phyloP scores from a whole-genome alignment of 2,797 vertebrate genomes.

The Paguma larvata region DNA sequence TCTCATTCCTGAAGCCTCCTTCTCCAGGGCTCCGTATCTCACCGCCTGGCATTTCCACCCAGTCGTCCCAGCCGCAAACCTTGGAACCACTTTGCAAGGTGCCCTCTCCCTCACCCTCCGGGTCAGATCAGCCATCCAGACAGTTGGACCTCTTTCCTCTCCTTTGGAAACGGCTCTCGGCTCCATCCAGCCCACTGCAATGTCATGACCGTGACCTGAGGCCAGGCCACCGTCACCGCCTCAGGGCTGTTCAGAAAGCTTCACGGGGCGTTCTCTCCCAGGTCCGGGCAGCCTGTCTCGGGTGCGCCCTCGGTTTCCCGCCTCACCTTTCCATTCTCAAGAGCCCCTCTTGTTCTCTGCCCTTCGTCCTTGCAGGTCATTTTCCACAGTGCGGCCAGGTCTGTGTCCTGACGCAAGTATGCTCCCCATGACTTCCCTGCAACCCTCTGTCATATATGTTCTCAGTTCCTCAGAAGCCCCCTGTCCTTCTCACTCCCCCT shows the following conservation, averaged over 20 bases:
- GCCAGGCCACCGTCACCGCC: rapidly evolving
- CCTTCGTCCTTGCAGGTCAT: no score
- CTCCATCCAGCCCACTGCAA: rapidly evolving
- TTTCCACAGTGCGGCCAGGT: rapidly evolving
- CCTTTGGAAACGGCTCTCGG: background rate
- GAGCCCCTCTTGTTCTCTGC: no score
- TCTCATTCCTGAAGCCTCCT: background rate
- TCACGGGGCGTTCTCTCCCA: rapidly evolving
- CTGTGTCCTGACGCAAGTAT: rapidly evolving
- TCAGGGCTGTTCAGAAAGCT: background rate
- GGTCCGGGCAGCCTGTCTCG: no score
- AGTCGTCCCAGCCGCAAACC: background rate
- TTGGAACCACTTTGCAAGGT: background rate
- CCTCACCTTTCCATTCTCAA: no score
- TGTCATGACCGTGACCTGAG: rapidly evolving
- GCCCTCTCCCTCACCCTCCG: rapidly evolving
- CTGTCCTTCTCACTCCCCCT: rapidly evolving
- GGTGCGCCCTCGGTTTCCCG: no score
- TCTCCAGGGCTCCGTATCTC: background rate
- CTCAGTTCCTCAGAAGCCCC: background rate
- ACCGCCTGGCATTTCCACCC: rapidly evolving
- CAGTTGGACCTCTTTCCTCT: background rate
- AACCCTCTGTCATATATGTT: rapidly evolving
- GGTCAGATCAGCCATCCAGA: background rate
- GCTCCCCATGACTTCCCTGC: no score